These are phyloP conservation scores for Chymomyza caudatula DNA, from an alignment of 2,888 invertebrate species.

Conservation along the genomic window DNA sequence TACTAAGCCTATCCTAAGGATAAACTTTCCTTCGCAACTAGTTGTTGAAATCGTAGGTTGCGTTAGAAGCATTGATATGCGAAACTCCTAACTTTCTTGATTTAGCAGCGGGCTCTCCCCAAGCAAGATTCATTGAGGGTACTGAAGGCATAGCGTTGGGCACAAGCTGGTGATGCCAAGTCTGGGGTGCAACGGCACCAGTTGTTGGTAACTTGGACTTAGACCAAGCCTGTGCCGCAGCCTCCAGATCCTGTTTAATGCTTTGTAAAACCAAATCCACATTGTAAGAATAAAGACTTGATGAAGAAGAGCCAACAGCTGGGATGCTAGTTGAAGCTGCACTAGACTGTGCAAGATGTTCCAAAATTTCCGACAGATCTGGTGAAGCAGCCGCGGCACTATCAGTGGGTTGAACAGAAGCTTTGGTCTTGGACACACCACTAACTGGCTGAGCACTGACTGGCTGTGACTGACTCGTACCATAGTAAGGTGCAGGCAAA, in stretches of 20 bases:
- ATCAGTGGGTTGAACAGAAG: not conserved
- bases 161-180: conserved; percentile 12
- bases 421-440: conserved; percentile 26
- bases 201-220: conserved; percentile 36
- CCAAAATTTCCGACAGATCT: conserved; percentile 54
- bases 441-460: conserved; percentile 7
- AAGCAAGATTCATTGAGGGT: conserved; percentile 55
- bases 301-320: conserved; percentile 7
- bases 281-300: conserved; percentile 55
- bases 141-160: conserved; percentile 2
- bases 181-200: conserved; percentile 11
- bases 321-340: conserved; percentile 19
- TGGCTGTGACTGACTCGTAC: too few relatives aligned
- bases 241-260: conserved; percentile 61
- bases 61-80: conserved; percentile 51
- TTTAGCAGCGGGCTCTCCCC: conserved; percentile 63
- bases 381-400: conserved; percentile 19
- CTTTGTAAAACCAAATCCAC: conserved; percentile 56
- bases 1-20: not conserved
- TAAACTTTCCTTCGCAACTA: conserved; percentile 1
- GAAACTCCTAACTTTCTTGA: conserved; percentile 43
- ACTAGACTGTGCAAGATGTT: conserved; percentile 50
- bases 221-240: conserved; percentile 62
- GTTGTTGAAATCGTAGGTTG: conserved; percentile 46
- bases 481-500: not conserved